These are phyloP conservation scores for Taphrorychus bicolor DNA, from an alignment of 2,888 invertebrate species.

Conservation along the genomic window DNA sequence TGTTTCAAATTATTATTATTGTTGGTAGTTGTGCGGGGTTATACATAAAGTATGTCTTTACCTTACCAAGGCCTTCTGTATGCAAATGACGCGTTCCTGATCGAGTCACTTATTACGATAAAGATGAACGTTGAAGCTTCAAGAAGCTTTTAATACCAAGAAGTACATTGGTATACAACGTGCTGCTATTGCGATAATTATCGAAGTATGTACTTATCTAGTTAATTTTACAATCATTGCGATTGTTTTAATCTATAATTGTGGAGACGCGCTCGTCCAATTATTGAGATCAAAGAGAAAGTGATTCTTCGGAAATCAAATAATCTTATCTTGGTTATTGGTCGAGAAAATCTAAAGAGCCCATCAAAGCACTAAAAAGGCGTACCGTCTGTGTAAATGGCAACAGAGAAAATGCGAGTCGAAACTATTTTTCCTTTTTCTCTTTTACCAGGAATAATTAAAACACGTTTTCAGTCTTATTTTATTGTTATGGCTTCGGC, in stretches of 20 bases:
- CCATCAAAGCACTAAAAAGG: neutral
- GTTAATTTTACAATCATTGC: constrained; percentile 12
- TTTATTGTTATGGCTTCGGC: neutral
- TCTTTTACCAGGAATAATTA: constrained; percentile 1
- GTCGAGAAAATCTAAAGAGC: constrained; percentile 18
- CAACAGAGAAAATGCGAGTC: neutral
- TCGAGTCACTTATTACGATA: too few relatives aligned
- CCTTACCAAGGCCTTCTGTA: neutral
- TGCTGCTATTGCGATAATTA: constrained; percentile 20
- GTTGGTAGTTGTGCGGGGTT: neutral
- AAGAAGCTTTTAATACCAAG: constrained; percentile 24
- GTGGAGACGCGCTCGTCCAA: constrained; percentile 7
- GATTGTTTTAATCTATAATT: constrained; percentile 4
- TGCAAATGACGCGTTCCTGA: too few relatives aligned
- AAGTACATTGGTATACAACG: constrained; percentile 17
- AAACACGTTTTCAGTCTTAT: neutral
- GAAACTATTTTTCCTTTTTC: neutral
- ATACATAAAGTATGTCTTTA: neutral
- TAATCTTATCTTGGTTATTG: neutral
- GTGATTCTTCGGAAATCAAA: constrained; percentile 23
- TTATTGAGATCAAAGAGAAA: constrained; percentile 28
- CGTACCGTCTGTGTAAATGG: neutral
- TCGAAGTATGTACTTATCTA: constrained; percentile 9
- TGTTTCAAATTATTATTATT: neutral
- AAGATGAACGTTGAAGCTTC: too few relatives aligned